phyloP scores from a whole-genome alignment of 2,113 vertebrate species.

The Petroica traversi region DNA sequence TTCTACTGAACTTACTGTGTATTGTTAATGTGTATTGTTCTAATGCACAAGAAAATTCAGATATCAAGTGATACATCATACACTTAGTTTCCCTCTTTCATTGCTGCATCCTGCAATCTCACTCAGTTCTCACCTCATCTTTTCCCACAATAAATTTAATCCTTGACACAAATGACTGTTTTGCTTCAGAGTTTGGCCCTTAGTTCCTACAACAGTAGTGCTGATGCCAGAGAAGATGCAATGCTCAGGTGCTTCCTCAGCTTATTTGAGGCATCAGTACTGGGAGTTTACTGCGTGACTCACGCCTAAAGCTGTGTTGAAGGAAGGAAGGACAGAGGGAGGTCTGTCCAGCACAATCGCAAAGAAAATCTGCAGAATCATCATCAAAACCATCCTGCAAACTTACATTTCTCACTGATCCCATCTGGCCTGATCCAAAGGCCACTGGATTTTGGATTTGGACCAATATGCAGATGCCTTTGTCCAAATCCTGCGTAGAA shows the following conservation, averaged over 20 bases:
- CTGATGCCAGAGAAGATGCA: neutral
- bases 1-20: neutral
- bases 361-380: conserved; percentile 46
- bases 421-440: conserved; percentile 32
- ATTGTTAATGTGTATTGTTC: neutral
- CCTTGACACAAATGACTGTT: neutral
- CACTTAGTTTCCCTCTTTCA: neutral
- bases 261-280: neutral
- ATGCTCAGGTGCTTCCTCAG: conserved; percentile 1
- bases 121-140: neutral
- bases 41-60: neutral
- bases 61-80: neutral
- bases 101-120: neutral
- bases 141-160: neutral
- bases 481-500: neutral
- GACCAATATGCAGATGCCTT: neutral
- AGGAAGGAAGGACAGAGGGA: conserved; percentile 26
- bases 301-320: neutral
- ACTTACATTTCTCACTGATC: neutral
- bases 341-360: neutral
- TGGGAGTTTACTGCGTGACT: neutral
- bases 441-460: conserved; percentile 19
- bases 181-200: neutral
- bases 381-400: conserved; percentile 13
- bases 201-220: neutral